phyloP scores from a whole-genome alignment of 1,140 invertebrate species.

The Limonius californicus region DNA sequence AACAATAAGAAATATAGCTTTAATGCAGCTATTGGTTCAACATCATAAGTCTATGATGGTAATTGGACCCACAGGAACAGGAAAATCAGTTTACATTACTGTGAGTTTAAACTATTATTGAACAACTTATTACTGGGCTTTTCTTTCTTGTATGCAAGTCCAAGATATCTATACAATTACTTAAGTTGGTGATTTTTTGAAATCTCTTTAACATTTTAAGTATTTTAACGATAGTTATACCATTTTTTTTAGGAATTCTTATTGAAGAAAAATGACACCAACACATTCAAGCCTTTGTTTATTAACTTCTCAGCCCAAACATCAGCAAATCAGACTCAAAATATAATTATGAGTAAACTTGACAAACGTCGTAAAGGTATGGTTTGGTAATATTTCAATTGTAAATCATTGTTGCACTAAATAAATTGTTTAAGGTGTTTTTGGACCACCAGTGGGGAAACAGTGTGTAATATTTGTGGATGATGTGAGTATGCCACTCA shows the following conservation, averaged over 20 bases:
- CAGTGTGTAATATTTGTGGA: conserved; percentile 90
- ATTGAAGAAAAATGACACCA: conserved; percentile 74
- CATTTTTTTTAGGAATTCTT: conserved; percentile 66
- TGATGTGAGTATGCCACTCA: conserved; percentile 89
- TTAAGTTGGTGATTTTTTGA: too few species aligned
- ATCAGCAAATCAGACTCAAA: conserved; percentile 88
- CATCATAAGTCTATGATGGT: conserved; percentile 80
- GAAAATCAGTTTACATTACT: conserved; percentile 83
- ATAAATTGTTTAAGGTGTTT: conserved; percentile 71
- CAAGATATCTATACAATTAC: too few species aligned
- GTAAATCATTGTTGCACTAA: not conserved
- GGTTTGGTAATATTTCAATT: not conserved
- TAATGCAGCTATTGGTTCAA: conserved; percentile 73
- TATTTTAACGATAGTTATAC: not conserved
- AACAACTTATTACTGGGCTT: too few species aligned
- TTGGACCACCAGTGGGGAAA: conserved; percentile 86
- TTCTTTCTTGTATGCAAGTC: too few species aligned
- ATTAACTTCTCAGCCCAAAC: conserved; percentile 94
- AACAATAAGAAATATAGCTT: conserved; percentile 73
- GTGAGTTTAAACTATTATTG: too few species aligned
- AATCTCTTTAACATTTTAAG: not conserved
- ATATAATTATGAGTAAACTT: conserved; percentile 92
- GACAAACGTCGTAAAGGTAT: conserved; percentile 88
- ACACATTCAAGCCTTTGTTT: conserved; percentile 75
- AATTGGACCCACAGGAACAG: conserved; percentile 89